Evolutionary conservation across 2,888 invertebrate species (phyloP).

Genomic region (Eupithecia dodoneata): DNA sequence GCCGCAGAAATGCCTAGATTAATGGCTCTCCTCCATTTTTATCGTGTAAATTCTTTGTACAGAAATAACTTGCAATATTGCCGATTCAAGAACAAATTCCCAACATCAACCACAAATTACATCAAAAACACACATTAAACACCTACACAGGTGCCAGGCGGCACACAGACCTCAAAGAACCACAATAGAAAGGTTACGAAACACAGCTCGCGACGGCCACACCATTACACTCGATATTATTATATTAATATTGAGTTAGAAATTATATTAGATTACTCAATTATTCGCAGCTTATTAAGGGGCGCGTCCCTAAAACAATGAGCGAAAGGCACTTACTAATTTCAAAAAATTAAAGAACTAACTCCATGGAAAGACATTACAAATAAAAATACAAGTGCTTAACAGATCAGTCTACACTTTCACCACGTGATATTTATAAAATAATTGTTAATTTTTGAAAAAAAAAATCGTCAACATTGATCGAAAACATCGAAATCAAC

Average conservation of each 20-base stretch:
- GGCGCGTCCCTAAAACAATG: too few relatives aligned
- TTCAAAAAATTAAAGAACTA: too few relatives aligned
- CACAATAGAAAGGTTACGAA: conserved; percentile 49
- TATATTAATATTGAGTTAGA: conserved; percentile 44
- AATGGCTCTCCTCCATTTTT: neutral
- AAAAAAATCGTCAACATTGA: too few relatives aligned
- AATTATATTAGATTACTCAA: conserved; percentile 64
- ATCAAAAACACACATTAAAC: neutral
- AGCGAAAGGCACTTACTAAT: too few relatives aligned
- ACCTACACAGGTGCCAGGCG: conserved; percentile 18
- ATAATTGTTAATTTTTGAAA: too few relatives aligned
- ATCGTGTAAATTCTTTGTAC: too few relatives aligned
- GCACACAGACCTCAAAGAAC: conserved; percentile 34
- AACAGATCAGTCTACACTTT: too few relatives aligned
- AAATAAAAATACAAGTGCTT: too few relatives aligned
- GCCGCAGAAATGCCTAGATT: neutral
- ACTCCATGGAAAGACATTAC: too few relatives aligned
- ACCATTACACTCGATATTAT: conserved; percentile 37
- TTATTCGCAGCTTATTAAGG: conserved; percentile 79
- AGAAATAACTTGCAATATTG: neutral
- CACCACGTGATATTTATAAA: too few relatives aligned
- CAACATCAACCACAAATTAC: conserved; percentile 2
- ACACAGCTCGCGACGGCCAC: conserved; percentile 44
- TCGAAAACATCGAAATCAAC: too few relatives aligned
- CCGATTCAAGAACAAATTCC: neutral